Evolutionary conservation across 2,888 invertebrate genomes (phyloP).

Genomic region (Xestia xanthographa): DNA sequence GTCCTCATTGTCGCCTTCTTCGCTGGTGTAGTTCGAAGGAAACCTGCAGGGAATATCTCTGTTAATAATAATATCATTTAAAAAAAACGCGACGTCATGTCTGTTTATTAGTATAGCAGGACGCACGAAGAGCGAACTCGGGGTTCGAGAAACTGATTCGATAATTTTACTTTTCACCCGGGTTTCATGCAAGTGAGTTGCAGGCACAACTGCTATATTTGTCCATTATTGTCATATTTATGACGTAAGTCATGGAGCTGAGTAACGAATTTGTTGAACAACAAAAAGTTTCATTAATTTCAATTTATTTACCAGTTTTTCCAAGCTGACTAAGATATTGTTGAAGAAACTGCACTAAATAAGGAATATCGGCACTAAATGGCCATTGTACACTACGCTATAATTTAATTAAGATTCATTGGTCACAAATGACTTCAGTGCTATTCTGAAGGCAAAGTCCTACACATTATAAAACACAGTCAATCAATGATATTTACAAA

Average conservation of each 20-base stretch:
- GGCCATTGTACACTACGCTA: not conserved
- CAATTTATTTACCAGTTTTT: not conserved
- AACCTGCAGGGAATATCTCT: constrained; percentile 93
- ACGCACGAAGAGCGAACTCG: not conserved
- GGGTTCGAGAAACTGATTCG: not conserved
- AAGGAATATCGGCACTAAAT: not conserved
- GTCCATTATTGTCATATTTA: not conserved
- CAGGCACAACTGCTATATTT: not conserved
- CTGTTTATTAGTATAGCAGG: not conserved
- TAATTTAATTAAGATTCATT: constrained; percentile 32
- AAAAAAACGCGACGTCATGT: not conserved
- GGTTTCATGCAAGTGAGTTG: not conserved
- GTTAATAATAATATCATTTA: not conserved
- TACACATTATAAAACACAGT: not conserved
- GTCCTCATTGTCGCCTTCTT: constrained; percentile 96
- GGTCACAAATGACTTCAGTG: not conserved
- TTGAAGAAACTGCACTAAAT: not conserved
- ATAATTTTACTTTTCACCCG: not conserved
- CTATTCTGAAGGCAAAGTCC: constrained; percentile 10
- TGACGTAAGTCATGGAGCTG: constrained; percentile 2
- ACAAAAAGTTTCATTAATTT: not conserved
- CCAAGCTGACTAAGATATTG: not conserved
- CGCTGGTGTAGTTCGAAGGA: constrained; percentile 99
- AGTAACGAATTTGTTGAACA: constrained; percentile 4
- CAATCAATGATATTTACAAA: not conserved